Conservation (phyloP, 2,113 vertebrate genomes). For the Peucedramus taeniatus region DNA sequence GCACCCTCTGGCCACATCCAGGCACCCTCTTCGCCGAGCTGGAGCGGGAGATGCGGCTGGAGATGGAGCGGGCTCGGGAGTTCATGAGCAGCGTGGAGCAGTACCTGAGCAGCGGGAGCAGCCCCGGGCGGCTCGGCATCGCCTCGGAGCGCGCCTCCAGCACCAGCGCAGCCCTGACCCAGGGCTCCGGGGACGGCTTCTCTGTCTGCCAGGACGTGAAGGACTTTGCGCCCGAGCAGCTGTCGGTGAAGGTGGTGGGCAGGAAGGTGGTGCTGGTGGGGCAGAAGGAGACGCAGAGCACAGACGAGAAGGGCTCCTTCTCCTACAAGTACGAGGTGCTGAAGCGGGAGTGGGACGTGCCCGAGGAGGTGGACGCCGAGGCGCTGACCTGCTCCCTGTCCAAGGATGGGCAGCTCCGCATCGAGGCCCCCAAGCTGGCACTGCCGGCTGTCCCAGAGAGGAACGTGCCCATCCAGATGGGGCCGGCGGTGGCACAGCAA, state of each 20-base stretch:
- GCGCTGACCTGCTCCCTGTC: conserved; percentile 52
- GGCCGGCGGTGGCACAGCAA: neutral
- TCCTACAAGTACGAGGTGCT: conserved; percentile 60
- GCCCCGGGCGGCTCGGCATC: neutral
- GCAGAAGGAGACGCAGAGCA: conserved; percentile 44
- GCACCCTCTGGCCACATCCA: conserved; percentile 52
- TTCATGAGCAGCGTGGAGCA: conserved; percentile 49
- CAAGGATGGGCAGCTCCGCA: conserved; percentile 47
- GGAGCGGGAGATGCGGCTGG: conserved; percentile 30
- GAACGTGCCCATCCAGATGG: conserved; percentile 26
- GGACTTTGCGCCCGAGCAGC: neutral
- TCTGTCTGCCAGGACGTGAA: conserved; percentile 30
- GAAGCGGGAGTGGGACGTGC: conserved; percentile 38
- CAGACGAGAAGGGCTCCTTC: conserved; percentile 31
- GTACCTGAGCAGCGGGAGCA: neutral
- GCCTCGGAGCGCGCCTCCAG: fast-evolving
- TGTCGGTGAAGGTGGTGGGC: conserved; percentile 54
- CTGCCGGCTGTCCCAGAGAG: neutral
- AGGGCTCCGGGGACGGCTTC: neutral
- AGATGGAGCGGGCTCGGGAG: conserved; percentile 40
- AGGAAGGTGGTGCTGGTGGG: conserved; percentile 48
- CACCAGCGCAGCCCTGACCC: neutral
- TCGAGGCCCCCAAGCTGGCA: conserved; percentile 24
- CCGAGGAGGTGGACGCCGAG: neutral
- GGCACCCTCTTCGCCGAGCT: conserved; percentile 37